These are phyloP conservation scores for Poeciliopsis occidentalis DNA, from an alignment of 2,113 vertebrate species.

Conservation along the genomic window DNA sequence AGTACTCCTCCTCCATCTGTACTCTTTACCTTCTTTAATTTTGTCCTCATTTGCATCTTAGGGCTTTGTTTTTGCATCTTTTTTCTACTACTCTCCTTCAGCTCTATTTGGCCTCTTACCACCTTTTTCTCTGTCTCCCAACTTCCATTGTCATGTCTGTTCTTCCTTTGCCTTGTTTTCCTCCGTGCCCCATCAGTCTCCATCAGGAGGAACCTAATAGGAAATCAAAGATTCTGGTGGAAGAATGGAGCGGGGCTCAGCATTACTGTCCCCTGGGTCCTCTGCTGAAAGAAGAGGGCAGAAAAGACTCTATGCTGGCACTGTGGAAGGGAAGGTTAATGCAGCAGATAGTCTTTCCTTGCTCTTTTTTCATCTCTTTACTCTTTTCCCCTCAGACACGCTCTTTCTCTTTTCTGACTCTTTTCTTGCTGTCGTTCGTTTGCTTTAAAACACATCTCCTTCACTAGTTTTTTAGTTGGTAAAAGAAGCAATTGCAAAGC, in stretches of 20 bases:
- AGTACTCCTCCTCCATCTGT: constrained; percentile 30
- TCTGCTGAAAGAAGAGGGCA: constrained; percentile 98
- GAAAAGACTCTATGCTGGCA: constrained; percentile 85
- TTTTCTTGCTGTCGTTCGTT: constrained; percentile 36
- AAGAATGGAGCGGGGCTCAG: constrained; percentile 95
- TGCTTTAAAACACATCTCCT: constrained; percentile 16
- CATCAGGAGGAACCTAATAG: constrained; percentile 99
- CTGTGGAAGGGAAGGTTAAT: constrained; percentile 91
- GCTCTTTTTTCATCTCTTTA: constrained; percentile 65
- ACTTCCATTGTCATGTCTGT: constrained; percentile 36
- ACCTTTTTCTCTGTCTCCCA: constrained; percentile 21
- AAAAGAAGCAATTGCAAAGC: not conserved
- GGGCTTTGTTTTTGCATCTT: constrained; percentile 20
- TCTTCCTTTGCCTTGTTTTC: constrained; percentile 39
- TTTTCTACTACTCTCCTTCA: constrained; percentile 17
- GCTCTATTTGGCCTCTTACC: constrained; percentile 32
- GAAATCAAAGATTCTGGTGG: constrained; percentile 95
- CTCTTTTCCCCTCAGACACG: constrained; percentile 50
- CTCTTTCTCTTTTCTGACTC: constrained; percentile 25
- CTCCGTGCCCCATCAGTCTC: constrained; percentile 76
- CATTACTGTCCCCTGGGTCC: constrained; percentile 96
- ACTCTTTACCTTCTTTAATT: constrained; percentile 7
- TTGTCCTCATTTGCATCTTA: constrained; percentile 2
- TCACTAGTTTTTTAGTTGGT: constrained; percentile 4
- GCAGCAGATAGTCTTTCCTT: constrained; percentile 96